Percentiles rank a stretch among this genome's conserved stretches.
Conservation (phyloP, 2,113 vertebrate genomes). For the Phalacrocorax carbo region DNA sequence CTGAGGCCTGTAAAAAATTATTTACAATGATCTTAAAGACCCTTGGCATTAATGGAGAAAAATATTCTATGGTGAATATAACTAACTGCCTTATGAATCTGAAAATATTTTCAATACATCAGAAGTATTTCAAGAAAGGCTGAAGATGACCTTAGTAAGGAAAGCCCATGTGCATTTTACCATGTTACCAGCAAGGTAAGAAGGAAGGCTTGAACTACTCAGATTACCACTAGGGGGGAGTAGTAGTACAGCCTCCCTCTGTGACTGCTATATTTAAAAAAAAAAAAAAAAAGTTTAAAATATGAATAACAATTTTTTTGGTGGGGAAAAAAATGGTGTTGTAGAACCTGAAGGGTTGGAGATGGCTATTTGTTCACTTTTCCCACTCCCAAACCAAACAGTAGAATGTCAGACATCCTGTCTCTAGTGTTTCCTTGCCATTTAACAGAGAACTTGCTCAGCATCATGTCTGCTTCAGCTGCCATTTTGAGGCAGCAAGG, state of each 20-base stretch:
- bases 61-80: neutral
- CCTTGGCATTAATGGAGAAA: neutral
- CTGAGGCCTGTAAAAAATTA: neutral
- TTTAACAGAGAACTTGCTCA: neutral
- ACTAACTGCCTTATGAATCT: neutral
- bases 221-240: neutral
- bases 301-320: accelerated
- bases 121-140: neutral
- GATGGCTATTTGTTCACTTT: neutral
- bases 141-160: neutral
- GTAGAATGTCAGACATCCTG: neutral
- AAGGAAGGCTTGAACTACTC: neutral
- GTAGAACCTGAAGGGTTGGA: neutral
- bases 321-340: neutral
- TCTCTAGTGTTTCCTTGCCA: neutral
- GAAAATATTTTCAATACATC: neutral
- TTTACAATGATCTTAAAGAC: neutral
- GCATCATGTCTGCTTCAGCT: neutral
- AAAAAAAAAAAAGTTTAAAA: neutral
- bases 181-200: accelerated
- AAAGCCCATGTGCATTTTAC: accelerated
- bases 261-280: too few species aligned
- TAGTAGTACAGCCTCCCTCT: neutral
- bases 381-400: neutral
- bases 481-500: neutral